Evolutionary conservation across 2,888 invertebrate species (phyloP).

Genomic region (Abrostola triplasia): DNA sequence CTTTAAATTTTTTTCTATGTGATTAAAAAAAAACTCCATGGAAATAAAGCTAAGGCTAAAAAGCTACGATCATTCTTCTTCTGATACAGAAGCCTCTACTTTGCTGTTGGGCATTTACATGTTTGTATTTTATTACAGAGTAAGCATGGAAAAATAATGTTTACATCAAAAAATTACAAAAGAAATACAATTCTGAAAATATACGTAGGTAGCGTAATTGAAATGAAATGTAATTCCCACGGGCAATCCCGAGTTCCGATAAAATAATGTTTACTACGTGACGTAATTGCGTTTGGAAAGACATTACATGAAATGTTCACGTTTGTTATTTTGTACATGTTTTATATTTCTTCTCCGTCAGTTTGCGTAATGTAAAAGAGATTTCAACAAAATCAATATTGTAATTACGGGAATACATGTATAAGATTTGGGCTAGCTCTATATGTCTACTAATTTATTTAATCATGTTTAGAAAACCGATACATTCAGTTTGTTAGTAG

Average conservation of each 20-base stretch:
- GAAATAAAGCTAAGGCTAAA: too few relatives aligned
- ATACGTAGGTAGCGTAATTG: slow-evolving; percentile 7
- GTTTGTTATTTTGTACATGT: neutral
- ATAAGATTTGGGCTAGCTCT: too few relatives aligned
- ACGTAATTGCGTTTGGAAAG: slow-evolving; percentile 9
- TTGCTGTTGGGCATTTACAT: neutral
- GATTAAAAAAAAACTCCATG: too few relatives aligned
- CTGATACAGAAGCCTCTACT: too few relatives aligned
- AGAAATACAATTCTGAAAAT: slow-evolving; percentile 25
- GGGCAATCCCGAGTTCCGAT: slow-evolving; percentile 17
- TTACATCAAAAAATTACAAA: slow-evolving; percentile 10
- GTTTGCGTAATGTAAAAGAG: neutral
- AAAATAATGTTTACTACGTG: slow-evolving; percentile 25
- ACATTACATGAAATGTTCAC: slow-evolving; percentile 1
- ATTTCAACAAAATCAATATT: neutral
- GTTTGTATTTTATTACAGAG: neutral
- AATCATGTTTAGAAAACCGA: too few relatives aligned
- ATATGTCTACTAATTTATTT: too few relatives aligned
- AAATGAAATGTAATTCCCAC: slow-evolving; percentile 34
- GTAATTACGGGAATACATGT: neutral
- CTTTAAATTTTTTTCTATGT: too few relatives aligned
- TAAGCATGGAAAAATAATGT: neutral
- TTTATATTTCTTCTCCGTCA: neutral
- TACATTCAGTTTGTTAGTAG: too few relatives aligned
- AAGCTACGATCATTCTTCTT: too few relatives aligned